Base-by-base conservation (phyloP, 2,888 invertebrate species). In the Thymelicus sylvestris region DNA sequence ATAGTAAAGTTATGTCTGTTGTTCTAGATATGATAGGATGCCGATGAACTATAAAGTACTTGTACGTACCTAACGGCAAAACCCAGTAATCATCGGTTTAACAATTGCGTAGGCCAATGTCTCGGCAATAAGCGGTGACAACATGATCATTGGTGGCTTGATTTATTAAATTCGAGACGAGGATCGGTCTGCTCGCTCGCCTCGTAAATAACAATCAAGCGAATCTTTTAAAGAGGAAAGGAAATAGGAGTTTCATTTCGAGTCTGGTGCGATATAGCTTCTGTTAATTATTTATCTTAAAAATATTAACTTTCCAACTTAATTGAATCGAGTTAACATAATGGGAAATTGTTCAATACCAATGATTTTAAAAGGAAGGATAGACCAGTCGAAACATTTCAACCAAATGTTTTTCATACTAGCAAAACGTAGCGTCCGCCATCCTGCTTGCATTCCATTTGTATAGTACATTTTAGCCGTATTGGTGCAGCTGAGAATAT, bases 201-300 rank as follows among this genome's bases (percentile, higher is more conserved):
- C 72, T 72, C 76, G 75, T 81, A 80, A 80, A 80, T 81, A 77
- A 78, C 78, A 79, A 81, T 79, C 78, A 80, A 76, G 76, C 73
- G 74, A 57, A 57, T 13, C 31, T 24, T 59, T n/a, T 13, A 38
- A 60, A 39, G 41, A 41, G 60, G 41, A 60, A 60, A 41, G 60
- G 41, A 60, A 60, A 60, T 41, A 41, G 60, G 41, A 15, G 60
- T 41, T 60, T 60, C 15, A 60, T 60, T 60, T 57, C 6, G 7
- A 6, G 38, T 38, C 57, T 57, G 31, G 1, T 19, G 31, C 7
- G 2, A 7, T 55, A 1, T 6, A 57, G 31, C 15, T 41, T 15
- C 41, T 60, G 4, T 44, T 12, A 44, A 12, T 7, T 10, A n/a
- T n/a, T n/a, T n/a, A n/a, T 12, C 3, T 44, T 44, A 0, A 12